A percentile compares a stretch with the other conserved stretches of the same genome.
These are phyloP conservation scores for Vanacampus margaritifer DNA, from an alignment of 2,113 vertebrate genomes.

Conservation along the genomic window DNA sequence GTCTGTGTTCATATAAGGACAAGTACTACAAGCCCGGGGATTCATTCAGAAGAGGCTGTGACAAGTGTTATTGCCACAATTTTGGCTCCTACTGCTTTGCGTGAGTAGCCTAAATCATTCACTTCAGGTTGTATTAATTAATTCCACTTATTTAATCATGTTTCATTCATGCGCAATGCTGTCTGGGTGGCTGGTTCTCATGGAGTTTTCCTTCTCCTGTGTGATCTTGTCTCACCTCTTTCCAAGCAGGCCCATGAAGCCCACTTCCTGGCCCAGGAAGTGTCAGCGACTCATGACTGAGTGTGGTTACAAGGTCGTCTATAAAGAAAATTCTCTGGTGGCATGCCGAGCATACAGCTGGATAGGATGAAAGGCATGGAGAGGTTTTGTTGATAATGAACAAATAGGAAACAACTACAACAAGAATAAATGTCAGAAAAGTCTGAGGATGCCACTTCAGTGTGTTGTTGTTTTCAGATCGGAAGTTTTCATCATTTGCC, in stretches of 20 bases:
- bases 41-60: slow-evolving; percentile 58
- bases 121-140: neutral
- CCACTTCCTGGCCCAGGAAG: slow-evolving; percentile 64
- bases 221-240: neutral
- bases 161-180: neutral
- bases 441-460: neutral
- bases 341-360: slow-evolving; percentile 64
- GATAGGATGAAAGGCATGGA: slow-evolving; percentile 50
- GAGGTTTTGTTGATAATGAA: neutral
- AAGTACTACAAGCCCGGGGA: slow-evolving; percentile 60
- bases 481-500: no score
- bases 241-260: slow-evolving; percentile 47
- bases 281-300: slow-evolving; percentile 40
- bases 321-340: slow-evolving; percentile 48
- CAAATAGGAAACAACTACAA: neutral
- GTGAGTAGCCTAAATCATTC: slow-evolving; percentile 37
- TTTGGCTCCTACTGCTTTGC: slow-evolving; percentile 54
- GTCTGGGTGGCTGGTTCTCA: neutral
- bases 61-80: slow-evolving; percentile 59
- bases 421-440: neutral
- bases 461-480: no score
- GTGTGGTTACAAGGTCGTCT: slow-evolving; percentile 56
- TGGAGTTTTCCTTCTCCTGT: neutral
- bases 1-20: slow-evolving; percentile 54
- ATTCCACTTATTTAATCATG: slow-evolving; percentile 7